A percentile compares a stretch with the other conserved stretches of the same genome.
Conservation (phyloP, 2,888 invertebrate species). For the Bellardia pandia region DNA sequence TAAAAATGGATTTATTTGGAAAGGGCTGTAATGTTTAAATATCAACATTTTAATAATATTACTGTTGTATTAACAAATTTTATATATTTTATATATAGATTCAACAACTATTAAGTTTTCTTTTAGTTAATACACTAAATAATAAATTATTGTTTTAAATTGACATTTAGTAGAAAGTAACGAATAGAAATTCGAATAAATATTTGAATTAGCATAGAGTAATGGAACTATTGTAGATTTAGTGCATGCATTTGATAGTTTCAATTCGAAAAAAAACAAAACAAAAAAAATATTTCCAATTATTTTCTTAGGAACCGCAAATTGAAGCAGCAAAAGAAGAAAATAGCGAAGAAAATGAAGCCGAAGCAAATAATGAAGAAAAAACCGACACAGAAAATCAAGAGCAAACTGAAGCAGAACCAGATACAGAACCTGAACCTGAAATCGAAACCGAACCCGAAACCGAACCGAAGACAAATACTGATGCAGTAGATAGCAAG, state of each 20-base stretch:
- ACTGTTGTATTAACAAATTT: no score
- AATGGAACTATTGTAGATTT: not conserved
- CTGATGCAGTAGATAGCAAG: slow-evolving; percentile 7
- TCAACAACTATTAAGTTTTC: no score
- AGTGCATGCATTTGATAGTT: slow-evolving; percentile 34
- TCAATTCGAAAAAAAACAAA: slow-evolving; percentile 39
- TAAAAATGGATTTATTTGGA: no score
- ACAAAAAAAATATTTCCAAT: slow-evolving; percentile 55
- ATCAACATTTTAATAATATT: no score
- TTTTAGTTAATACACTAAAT: no score
- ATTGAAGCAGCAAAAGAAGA: slow-evolving; percentile 28
- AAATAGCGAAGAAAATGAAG: not conserved
- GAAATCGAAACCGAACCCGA: slow-evolving; percentile 12
- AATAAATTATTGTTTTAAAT: no score
- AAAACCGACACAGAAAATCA: not conserved
- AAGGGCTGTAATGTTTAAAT: no score
- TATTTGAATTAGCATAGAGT: not conserved
- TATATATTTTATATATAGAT: no score
- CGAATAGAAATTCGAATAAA: not conserved
- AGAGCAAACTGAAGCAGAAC: slow-evolving; percentile 16
- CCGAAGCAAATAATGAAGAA: slow-evolving; percentile 6
- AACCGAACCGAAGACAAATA: slow-evolving; percentile 9
- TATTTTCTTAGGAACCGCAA: slow-evolving; percentile 68
- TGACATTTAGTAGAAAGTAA: not conserved
- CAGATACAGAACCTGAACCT: not conserved